Evolutionary conservation across 2,888 invertebrate genomes (phyloP), one percentile per base, ranked within the genome.

Genomic region (Pherbina coryleti): DNA sequence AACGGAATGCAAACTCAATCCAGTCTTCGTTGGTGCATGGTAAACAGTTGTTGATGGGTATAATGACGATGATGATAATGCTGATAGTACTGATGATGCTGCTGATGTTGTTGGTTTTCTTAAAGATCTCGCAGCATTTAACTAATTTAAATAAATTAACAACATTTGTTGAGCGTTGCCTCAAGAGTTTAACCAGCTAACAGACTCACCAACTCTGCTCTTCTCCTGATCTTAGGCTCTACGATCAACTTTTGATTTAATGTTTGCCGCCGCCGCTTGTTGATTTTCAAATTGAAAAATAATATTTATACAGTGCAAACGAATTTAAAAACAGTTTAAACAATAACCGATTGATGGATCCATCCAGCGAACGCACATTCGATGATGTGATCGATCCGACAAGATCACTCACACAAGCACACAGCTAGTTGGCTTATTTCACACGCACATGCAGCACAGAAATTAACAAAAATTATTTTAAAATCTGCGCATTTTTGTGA

Each of bases 271-370:
- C 64, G 51, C 31, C 19, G 53, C 19, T 72, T 76, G 66, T 80
- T 66, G 73, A 77, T 81, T 85, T 84, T 83, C 84, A 85, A 86
- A 86, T 86, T 85, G 86, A 83, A 85, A 83, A 86, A 86, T 85
- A 85, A 85, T 85, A 85, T 85, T 85, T 86, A 82, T 86, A 80
- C 82, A 82, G 80, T 82, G 86, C 84, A 86, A 86, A 85, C 85
- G 55, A 53, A 64, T 70, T 64, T 34, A 64, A 84, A 86, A 86
- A 85, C 85, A 86, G 84, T 85, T 86, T 85, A 85, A 85, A 85
- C 86, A 86, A 85, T 85, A 85, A 85, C 86, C 86, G 81, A 81
- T 81, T 74, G 84, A 82, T 81, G 80, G 60, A 31, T 37, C 37
- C 34, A 60, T 44, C 0, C 8, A n/a, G 3, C 4, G 28, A 69